Percentiles rank a stretch among this genome's conserved stretches.
Conservation (phyloP, 2,797 vertebrate genomes). For the Psittacula derbiana region DNA sequence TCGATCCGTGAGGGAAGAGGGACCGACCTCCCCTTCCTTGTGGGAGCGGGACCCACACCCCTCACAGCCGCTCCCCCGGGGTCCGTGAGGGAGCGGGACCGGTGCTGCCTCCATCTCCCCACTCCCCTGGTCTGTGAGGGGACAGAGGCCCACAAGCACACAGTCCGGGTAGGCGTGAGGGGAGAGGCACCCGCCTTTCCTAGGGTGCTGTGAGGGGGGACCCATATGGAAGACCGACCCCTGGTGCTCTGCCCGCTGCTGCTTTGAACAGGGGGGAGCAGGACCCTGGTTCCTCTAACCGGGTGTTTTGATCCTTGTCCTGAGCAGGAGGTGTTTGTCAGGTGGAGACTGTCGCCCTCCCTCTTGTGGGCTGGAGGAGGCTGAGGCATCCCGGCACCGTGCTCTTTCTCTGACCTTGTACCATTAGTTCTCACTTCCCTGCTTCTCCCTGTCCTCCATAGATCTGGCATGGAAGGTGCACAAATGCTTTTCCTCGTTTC, state of each 20-base stretch:
- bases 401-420: slow-evolving; percentile 30
- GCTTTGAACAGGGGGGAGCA: accelerated
- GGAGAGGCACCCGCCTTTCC: too few species aligned
- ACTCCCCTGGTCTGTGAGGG: background rate
- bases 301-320: background rate
- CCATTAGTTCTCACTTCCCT: background rate
- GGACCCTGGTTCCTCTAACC: background rate
- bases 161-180: background rate
- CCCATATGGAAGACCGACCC: too few species aligned
- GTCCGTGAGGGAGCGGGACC: background rate
- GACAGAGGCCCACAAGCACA: background rate
- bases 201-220: background rate
- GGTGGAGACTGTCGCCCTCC: accelerated
- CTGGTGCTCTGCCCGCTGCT: accelerated
- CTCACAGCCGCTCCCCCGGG: accelerated
- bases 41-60: background rate
- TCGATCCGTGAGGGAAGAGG: background rate
- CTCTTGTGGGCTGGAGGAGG: background rate
- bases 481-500: background rate
- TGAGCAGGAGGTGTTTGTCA: background rate
- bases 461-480: background rate
- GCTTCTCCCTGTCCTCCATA: background rate
- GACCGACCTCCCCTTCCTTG: background rate
- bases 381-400: accelerated
- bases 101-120: background rate